Percentiles rank a stretch among this genome's conserved stretches.
These are phyloP conservation scores for Tanytarsus gracilentus DNA, from an alignment of 2,888 invertebrate genomes.

Conservation along the genomic window DNA sequence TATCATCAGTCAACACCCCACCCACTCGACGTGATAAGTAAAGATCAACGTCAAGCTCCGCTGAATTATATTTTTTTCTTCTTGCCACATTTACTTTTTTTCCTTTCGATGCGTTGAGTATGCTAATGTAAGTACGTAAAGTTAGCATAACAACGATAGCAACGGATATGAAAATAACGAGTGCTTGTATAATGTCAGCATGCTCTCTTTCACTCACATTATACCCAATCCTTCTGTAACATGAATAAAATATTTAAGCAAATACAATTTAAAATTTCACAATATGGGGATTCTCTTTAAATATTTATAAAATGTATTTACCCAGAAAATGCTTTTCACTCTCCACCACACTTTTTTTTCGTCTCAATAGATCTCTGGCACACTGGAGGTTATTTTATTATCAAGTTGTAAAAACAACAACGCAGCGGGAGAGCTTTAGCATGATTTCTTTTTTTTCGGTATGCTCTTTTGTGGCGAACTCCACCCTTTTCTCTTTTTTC, in stretches of 20 bases:
- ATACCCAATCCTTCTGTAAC: conserved; percentile 3
- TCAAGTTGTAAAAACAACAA: conserved; percentile 25
- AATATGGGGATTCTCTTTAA: conserved; percentile 24
- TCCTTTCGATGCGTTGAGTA: not conserved
- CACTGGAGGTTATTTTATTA: conserved; percentile 25
- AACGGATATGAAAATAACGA: not conserved
- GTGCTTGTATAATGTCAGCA: conserved; percentile 5
- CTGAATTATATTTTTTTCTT: too few relatives aligned
- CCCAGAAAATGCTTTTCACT: conserved; percentile 7
- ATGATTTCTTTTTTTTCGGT: conserved; percentile 22
- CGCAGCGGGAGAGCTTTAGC: conserved; percentile 16
- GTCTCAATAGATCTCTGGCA: not conserved
- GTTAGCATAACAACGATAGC: not conserved
- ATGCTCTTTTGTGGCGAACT: conserved; percentile 23
- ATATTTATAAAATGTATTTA: conserved; percentile 29
- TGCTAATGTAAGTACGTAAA: not conserved
- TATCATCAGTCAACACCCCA: too few relatives aligned
- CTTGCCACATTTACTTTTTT: too few relatives aligned
- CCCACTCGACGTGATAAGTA: too few relatives aligned
- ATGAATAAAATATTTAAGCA: conserved; percentile 28
- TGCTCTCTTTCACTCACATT: not conserved
- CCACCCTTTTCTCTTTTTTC: conserved; percentile 29
- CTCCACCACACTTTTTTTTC: not conserved
- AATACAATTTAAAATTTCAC: conserved; percentile 29
- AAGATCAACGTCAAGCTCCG: too few relatives aligned